phyloP scores from a whole-genome alignment of 2,888 invertebrate species.

The Eupithecia insigniata region DNA sequence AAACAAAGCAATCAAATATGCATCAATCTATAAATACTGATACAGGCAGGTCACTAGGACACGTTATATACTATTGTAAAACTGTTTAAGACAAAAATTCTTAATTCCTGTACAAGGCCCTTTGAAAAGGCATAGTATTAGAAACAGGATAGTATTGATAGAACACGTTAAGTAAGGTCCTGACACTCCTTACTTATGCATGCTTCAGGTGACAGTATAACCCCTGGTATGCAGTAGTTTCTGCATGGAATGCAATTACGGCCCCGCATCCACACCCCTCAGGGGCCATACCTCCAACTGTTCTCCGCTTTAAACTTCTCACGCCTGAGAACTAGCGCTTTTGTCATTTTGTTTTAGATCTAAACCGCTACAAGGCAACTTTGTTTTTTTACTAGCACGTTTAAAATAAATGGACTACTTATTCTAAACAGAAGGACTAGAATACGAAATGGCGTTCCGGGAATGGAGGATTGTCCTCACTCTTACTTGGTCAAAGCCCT shows the following conservation, averaged over 20 bases:
- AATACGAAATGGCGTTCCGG: not conserved
- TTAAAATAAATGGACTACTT: conserved; percentile 9
- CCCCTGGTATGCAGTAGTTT: not conserved
- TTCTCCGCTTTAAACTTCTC: conserved; percentile 39
- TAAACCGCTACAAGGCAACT: conserved; percentile 1
- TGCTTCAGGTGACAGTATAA: not conserved
- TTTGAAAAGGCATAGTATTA: not conserved
- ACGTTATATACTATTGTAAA: too few species aligned
- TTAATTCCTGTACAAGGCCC: not conserved
- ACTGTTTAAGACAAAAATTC: too few species aligned
- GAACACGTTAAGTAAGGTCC: not conserved
- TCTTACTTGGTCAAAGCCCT: not conserved
- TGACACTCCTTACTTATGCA: not conserved
- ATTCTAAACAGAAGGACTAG: not conserved
- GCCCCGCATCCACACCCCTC: not conserved
- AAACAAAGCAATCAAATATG: too few species aligned
- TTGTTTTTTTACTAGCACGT: conserved; percentile 4
- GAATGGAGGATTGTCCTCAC: not conserved
- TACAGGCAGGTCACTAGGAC: too few species aligned
- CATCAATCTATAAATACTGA: too few species aligned
- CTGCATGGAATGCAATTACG: conserved; percentile 5
- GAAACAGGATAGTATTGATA: not conserved
- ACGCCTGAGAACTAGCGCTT: conserved; percentile 23
- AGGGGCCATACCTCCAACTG: conserved; percentile 41
- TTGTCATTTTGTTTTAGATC: conserved; percentile 31